Conservation (phyloP, 2,888 invertebrate genomes). For the Dynastes grantii region DNA sequence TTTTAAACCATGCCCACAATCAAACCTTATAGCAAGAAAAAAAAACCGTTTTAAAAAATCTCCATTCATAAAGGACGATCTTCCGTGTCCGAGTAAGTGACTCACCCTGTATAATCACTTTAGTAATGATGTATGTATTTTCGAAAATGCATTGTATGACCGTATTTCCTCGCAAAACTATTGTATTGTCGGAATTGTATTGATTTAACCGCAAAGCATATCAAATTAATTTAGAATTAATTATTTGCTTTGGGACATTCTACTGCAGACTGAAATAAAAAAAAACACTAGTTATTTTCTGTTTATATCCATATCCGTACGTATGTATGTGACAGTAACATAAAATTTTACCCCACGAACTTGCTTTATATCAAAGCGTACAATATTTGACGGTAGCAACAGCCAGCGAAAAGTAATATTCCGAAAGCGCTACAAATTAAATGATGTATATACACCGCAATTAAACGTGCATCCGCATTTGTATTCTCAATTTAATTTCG, state of each 20-base stretch:
- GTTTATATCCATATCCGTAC: conserved; percentile 1
- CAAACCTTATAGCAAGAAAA: no score
- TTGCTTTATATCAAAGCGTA: conserved; percentile 17
- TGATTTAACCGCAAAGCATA: not conserved
- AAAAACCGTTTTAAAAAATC: no score
- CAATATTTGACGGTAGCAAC: conserved; percentile 40
- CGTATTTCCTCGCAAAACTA: not conserved
- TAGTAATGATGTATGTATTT: no score
- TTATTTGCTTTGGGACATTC: not conserved
- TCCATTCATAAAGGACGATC: no score
- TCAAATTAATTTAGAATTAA: conserved; percentile 1
- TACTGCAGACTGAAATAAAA: conserved; percentile 5
- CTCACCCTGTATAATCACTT: not conserved
- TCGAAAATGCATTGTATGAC: no score
- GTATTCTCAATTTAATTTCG: conserved; percentile 62
- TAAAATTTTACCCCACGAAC: conserved; percentile 27
- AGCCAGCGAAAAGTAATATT: conserved; percentile 48
- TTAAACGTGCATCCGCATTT: conserved; percentile 60
- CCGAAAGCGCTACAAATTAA: conserved; percentile 55
- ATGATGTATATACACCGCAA: conserved; percentile 58
- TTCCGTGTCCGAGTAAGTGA: no score
- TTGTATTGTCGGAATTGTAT: not conserved
- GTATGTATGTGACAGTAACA: conserved; percentile 6
- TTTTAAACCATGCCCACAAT: no score
- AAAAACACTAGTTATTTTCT: not conserved